phyloP scores from a whole-genome alignment of 2,113 vertebrate species.

The Mormyrus iriodes region DNA sequence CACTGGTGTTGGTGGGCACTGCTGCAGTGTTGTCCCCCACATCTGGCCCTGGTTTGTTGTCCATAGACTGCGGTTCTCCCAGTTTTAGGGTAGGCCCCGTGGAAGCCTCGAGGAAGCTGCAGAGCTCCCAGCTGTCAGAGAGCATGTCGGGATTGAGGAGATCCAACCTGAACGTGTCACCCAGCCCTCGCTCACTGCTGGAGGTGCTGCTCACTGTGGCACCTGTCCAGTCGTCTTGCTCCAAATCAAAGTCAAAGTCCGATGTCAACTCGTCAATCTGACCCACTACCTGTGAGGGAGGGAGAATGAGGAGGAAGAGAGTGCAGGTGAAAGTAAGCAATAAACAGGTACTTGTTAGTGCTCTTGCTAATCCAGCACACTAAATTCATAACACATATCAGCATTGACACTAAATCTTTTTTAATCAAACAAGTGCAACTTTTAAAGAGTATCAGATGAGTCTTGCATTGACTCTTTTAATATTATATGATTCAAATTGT shows the following conservation, averaged over 20 bases:
- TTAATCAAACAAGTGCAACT: not conserved
- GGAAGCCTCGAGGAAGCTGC: slow-evolving; percentile 61
- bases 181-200: slow-evolving; percentile 62
- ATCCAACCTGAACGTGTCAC: slow-evolving; percentile 60
- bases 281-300: slow-evolving; percentile 63
- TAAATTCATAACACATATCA: not conserved
- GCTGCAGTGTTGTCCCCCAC: not conserved
- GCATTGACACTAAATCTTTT: not conserved
- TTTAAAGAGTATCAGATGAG: not conserved
- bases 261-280: slow-evolving; percentile 76
- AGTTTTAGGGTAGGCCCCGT: slow-evolving; percentile 31
- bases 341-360: not conserved
- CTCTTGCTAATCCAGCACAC: not conserved
- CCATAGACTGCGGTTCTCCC: slow-evolving; percentile 32
- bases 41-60: slow-evolving; percentile 24
- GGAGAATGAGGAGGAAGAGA: not conserved
- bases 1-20: slow-evolving; percentile 31
- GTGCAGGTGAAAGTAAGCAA: not conserved
- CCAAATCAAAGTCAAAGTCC: slow-evolving; percentile 70
- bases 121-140: slow-evolving; percentile 71
- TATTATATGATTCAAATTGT: not conserved
- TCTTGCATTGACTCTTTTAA: not conserved
- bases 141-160: slow-evolving; percentile 58
- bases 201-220: slow-evolving; percentile 69
- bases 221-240: slow-evolving; percentile 62